These are phyloP conservation scores for Apogon talboti DNA, from an alignment of 2,797 vertebrate genomes.

Conservation along the genomic window DNA sequence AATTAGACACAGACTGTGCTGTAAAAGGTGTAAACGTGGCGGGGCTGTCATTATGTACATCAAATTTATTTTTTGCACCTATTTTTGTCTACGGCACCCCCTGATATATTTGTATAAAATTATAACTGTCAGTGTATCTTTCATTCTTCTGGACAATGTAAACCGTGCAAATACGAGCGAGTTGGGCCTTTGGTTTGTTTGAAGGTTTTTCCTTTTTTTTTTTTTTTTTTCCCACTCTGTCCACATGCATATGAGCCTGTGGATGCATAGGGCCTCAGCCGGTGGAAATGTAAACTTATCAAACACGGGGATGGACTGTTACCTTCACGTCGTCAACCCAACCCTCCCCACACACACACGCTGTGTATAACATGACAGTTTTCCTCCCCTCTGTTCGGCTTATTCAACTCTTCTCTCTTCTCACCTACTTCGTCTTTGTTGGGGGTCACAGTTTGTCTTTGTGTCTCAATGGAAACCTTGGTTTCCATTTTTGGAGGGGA, in stretches of 20 bases:
- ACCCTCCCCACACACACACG: slow-evolving; percentile 25
- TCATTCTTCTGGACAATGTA: slow-evolving; percentile 59
- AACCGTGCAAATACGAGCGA: slow-evolving; percentile 51
- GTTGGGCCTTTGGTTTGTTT: slow-evolving; percentile 48
- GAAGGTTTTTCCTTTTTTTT: slow-evolving; percentile 49
- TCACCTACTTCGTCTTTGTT: slow-evolving; percentile 76
- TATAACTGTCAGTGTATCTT: slow-evolving; percentile 69
- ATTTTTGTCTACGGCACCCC: slow-evolving; percentile 53
- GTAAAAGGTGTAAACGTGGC: slow-evolving; percentile 41
- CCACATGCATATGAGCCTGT: slow-evolving; percentile 60
- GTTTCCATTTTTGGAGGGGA: slow-evolving; percentile 48
- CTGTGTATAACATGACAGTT: slow-evolving; percentile 69
- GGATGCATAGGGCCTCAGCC: slow-evolving; percentile 36
- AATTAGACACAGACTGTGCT: slow-evolving; percentile 56
- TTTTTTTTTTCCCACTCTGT: slow-evolving; percentile 38
- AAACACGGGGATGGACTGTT: slow-evolving; percentile 71
- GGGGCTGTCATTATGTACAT: slow-evolving; percentile 64
- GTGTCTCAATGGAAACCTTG: slow-evolving; percentile 77
- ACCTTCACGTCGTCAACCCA: slow-evolving; percentile 55
- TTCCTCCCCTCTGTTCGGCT: slow-evolving; percentile 59
- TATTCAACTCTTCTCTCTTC: slow-evolving; percentile 60
- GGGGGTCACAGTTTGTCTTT: slow-evolving; percentile 80
- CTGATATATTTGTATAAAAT: slow-evolving; percentile 77
- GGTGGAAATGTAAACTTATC: slow-evolving; percentile 56
- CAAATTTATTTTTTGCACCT: slow-evolving; percentile 65